Evolutionary conservation across 92 coral and sea anemone genomes (phyloP), one percentile per base, ranked within the genome.

Genomic region (Porites cylindrica): DNA sequence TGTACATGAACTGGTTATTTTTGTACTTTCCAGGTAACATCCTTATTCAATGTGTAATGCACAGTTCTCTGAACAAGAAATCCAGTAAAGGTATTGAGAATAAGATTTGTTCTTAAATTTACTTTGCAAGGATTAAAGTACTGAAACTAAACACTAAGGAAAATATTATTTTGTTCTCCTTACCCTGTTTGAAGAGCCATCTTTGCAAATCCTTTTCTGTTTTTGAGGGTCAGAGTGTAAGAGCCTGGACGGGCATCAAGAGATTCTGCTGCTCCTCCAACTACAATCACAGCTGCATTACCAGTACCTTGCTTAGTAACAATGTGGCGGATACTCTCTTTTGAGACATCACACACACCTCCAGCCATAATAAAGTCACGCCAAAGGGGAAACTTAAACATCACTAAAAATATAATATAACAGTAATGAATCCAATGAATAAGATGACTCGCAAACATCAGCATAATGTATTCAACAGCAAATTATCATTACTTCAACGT

Each of bases 231-330:
- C 82, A 97, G 80, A 24, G 88, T 95, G 82, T 95, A 95, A 51
- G 93, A 81, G 10, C 99, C 98, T 59, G 98, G 99, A 19, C 91
- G 98, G 11, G 99, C 99, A 82, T 97, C 99, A 66, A 97, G 91
- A 18, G 99, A 97, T 32, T 97, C 99, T 7, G 98, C 97, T 29
- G 99, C 99, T 13, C 99, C 99, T 9, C 99, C 99, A 47, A 97
- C 91, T 1, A 88, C 99, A 80, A 97, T 96, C 77, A 97, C 77
- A 6, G 95, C 98, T 50, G 98, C 98, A 92, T 97, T 97, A 4
- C 99, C 99, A 14, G 89, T 86, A 18, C 98, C 98, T 60, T 90
- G 95, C 83, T 89, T 90, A 51, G 91, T 89, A 23, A 91, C 74
- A 32, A 96, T 92, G 73, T 91, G 95, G 43, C 91, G 91, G 18